Evolutionary conservation across 2,797 vertebrate species (phyloP), one percentile per base, ranked within the genome.

Genomic region (Neomorphus geoffroyi): DNA sequence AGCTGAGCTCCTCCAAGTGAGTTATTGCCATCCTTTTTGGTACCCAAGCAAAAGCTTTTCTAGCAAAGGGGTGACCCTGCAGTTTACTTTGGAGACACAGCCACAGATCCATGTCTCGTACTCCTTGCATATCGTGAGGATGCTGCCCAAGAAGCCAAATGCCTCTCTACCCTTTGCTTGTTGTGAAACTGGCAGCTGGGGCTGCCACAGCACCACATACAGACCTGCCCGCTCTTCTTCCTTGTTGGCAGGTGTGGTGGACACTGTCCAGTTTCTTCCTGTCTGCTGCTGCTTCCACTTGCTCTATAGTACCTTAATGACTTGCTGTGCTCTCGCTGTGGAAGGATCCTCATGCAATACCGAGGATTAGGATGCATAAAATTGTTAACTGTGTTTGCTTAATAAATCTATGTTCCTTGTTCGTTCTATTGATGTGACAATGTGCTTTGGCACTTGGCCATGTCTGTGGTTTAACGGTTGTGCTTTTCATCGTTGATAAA

Each of bases 361-460:
- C 26, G 30, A 58, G 62, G 74, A 80, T 92, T 79, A 89, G 70
- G 87, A 64, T 89, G 60, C 80, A 65, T 87, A 86, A 65, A 87
- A 62, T 73, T 75, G 54, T 88, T 88, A 50, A 62, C 41, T 4
- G 5, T 87, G 71, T 90, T 94, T 95, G 61, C 82, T 84, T 84
- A 90, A 88, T 88, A 79, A 91, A 87, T 67, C 67, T 33, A 3
- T 7, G 5, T 61, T 91, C 57, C 72, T 78, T 88, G 64, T 69
- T 86, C 54, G 3, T 50, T 58, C 33, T 75, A 19, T 53, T 58
- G 80, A 66, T 87, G 86, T 65, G 85, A 62, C 62, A 51, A 9
- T 35, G 67, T 64, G 51, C 74, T 72, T 79, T 95, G 94, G 91
- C 74, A 75, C 64, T 27, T 56, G 35, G 80, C 89, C 85, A n/a